A percentile compares a stretch with the other conserved stretches of the same genome.
phyloP scores from a whole-genome alignment of 2,797 vertebrate genomes.

The Sebastes ruberrimus region DNA sequence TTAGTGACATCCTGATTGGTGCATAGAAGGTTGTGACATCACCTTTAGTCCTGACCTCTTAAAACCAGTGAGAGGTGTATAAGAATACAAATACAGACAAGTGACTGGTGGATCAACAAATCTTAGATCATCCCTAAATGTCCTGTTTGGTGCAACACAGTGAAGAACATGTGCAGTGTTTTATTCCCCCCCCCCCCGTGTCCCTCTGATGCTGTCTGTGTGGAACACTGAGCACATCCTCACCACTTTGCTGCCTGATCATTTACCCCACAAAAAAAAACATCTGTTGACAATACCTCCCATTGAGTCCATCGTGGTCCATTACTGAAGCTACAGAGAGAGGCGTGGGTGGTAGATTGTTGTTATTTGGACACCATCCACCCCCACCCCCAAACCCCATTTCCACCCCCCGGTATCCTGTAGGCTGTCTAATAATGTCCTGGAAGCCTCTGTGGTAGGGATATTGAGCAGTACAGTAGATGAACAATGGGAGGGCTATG shows the following conservation, averaged over 20 bases:
- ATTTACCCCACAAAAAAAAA: conserved; percentile 28
- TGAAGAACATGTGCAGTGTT: background rate
- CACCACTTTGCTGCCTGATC: conserved; percentile 41
- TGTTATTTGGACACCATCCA: conserved; percentile 69
- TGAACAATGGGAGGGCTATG: conserved; percentile 71
- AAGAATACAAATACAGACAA: background rate
- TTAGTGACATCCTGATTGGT: background rate
- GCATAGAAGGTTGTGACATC: background rate
- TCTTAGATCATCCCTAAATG: background rate
- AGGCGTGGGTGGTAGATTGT: conserved; percentile 72
- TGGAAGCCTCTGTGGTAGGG: conserved; percentile 56
- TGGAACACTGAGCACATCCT: conserved; percentile 24
- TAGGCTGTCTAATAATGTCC: conserved; percentile 63
- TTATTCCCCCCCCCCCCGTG: background rate
- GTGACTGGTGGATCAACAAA: background rate
- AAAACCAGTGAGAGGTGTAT: background rate
- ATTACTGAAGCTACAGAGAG: conserved; percentile 55
- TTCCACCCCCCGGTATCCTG: conserved; percentile 37
- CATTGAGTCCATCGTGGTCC: conserved; percentile 56
- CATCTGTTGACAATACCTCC: conserved; percentile 69
- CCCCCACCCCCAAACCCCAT: conserved; percentile 26
- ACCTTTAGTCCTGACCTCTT: background rate
- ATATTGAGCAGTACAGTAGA: conserved; percentile 75
- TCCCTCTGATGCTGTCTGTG: background rate
- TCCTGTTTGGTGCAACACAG: background rate